Percentiles rank a stretch among this genome's conserved stretches.
Conservation (phyloP, 1,140 invertebrate species). For the Drosophila chauvacae region DNA sequence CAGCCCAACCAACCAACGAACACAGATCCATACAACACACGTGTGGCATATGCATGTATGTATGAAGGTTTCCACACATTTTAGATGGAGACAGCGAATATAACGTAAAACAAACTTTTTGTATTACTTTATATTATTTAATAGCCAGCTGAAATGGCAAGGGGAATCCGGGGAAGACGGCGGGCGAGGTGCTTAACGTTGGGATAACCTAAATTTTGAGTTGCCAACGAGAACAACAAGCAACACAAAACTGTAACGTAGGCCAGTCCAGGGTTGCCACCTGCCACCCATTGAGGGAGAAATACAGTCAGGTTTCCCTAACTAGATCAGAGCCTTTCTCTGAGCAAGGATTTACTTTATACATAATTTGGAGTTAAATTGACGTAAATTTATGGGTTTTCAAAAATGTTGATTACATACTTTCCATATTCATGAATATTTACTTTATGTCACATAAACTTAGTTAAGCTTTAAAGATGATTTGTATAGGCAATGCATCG, state of each 20-base stretch:
- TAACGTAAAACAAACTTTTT: slow-evolving; percentile 58
- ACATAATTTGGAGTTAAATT: neutral
- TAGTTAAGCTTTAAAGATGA: too few relatives aligned
- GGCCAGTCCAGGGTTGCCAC: slow-evolving; percentile 42
- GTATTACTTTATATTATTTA: slow-evolving; percentile 62
- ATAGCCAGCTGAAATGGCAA: slow-evolving; percentile 30
- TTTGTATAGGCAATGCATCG: too few relatives aligned
- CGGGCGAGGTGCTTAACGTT: slow-evolving; percentile 27
- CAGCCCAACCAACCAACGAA: slow-evolving; percentile 47
- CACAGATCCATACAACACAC: slow-evolving; percentile 11
- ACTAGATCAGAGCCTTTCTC: slow-evolving; percentile 1
- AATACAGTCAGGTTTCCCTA: slow-evolving; percentile 12
- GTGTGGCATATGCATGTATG: neutral
- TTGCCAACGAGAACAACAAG: slow-evolving; percentile 44
- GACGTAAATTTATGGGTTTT: neutral
- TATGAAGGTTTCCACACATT: slow-evolving; percentile 30
- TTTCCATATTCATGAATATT: too few relatives aligned
- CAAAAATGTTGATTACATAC: neutral
- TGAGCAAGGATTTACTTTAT: neutral
- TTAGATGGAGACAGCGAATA: slow-evolving; percentile 28
- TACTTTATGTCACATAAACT: too few relatives aligned
- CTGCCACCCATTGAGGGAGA: slow-evolving; percentile 31
- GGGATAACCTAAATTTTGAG: slow-evolving; percentile 66
- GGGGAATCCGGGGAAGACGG: neutral
- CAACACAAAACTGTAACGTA: slow-evolving; percentile 31